Conservation (phyloP, 2,888 invertebrate species). For the Hirtodrosophila alboralis region DNA sequence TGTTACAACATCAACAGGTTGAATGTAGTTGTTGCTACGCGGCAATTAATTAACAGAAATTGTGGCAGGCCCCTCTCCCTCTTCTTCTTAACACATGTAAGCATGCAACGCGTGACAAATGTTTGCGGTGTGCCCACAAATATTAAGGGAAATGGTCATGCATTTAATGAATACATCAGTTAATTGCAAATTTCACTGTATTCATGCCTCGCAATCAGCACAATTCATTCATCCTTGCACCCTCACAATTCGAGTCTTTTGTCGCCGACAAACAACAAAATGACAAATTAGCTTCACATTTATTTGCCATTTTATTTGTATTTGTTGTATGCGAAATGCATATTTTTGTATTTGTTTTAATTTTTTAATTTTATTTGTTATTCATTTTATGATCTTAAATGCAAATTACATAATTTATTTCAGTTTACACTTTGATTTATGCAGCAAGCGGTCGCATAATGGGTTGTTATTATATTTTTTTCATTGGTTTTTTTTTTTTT, state of each 20-base stretch:
- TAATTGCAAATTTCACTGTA: slow-evolving; percentile 58
- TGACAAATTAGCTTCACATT: slow-evolving; percentile 73
- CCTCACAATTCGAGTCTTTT: background rate
- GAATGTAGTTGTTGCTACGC: slow-evolving; percentile 12
- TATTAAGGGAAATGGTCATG: slow-evolving; percentile 57
- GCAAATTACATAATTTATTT: slow-evolving; percentile 68
- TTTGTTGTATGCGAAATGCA: slow-evolving; percentile 14
- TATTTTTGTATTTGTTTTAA: slow-evolving; percentile 20
- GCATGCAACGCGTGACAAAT: slow-evolving; percentile 53
- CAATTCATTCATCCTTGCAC: slow-evolving; percentile 1
- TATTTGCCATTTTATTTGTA: slow-evolving; percentile 54
- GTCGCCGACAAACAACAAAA: slow-evolving; percentile 29
- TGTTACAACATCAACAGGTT: slow-evolving; percentile 68
- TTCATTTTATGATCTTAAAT: slow-evolving; percentile 57
- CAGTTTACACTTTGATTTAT: slow-evolving; percentile 61
- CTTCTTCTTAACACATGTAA: slow-evolving; percentile 39
- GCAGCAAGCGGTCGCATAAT: slow-evolving; percentile 31
- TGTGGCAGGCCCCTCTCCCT: slow-evolving; percentile 18
- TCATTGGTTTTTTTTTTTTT: slow-evolving; percentile 36
- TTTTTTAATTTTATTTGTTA: slow-evolving; percentile 33
- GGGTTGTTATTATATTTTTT: slow-evolving; percentile 32
- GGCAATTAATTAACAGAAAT: slow-evolving; percentile 62
- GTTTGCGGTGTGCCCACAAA: slow-evolving; percentile 63
- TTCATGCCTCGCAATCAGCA: slow-evolving; percentile 41
- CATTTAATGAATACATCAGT: slow-evolving; percentile 42